These are phyloP conservation scores for Lepisosteus osseus DNA, from an alignment of 2,113 vertebrate species.

Conservation along the genomic window DNA sequence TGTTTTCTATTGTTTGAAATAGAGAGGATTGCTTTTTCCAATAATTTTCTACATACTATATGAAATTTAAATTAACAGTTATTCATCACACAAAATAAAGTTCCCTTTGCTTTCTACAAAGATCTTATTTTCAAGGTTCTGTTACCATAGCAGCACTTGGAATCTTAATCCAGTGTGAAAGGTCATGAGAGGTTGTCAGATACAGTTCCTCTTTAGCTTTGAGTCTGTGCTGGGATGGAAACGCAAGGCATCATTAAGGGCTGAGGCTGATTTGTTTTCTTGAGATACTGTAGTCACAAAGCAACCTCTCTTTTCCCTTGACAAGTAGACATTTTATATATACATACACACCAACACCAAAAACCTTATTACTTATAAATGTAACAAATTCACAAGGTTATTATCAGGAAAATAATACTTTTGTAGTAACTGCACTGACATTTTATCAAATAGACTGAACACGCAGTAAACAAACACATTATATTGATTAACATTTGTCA, in stretches of 20 bases:
- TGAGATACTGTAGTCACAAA: not conserved
- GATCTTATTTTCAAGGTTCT: constrained; percentile 63
- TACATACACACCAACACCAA: no score
- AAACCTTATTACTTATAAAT: no score
- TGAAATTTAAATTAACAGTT: no score
- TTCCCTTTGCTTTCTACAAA: constrained; percentile 58
- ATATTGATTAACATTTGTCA: no score
- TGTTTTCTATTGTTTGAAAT: no score
- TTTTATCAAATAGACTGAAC: no score
- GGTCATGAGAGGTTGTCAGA: constrained; percentile 61
- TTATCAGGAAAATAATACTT: no score
- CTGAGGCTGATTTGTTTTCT: not conserved
- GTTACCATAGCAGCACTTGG: constrained; percentile 63
- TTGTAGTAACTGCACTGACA: no score
- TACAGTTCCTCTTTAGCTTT: constrained; percentile 56
- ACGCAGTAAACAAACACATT: no score
- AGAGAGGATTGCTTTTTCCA: no score
- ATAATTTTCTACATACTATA: no score
- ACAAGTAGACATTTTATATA: not conserved
- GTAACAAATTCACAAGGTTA: no score
- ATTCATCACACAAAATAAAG: constrained; percentile 43
- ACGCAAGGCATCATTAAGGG: constrained; percentile 24
- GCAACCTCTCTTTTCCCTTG: constrained; percentile 7
- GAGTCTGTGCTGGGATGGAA: constrained; percentile 4
- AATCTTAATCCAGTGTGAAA: constrained; percentile 71